Base-by-base conservation (phyloP, 2,888 invertebrate genomes). In the Parnassius apollo region DNA sequence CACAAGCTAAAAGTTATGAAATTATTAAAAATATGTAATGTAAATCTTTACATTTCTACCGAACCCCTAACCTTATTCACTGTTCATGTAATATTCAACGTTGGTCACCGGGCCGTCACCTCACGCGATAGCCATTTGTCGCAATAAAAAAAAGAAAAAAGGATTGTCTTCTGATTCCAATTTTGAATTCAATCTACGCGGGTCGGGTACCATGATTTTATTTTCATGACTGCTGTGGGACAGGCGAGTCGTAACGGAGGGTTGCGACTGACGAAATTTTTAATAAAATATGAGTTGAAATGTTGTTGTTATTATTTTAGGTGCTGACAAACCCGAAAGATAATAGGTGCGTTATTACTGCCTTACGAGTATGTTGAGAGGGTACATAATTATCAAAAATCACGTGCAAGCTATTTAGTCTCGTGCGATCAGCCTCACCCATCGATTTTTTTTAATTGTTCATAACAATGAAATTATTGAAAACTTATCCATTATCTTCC, bases 121-220 rank as follows among this genome's bases (percentile, higher is more conserved):
- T 69, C 70, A 69, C 74, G 67, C 81, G 76, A 81, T 83, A 75
- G 85, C 82, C 80, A 81, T 85, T 83, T 77, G 82, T 80, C 76
- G 80, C 81, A 80, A 86, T 86, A 88, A 89, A 90, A 83, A 83
- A 80, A 78, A 53, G 71, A 77, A 81, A 82, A 86, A 87, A 85
- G 86, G 86, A 87, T 88, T 88, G 88, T 85, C 87, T 86, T 86
- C 81, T 88, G 90, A 88, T 89, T 85, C 87, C 89, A 88, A 88
- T 89, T 90, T 87, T 84, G 87, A 84, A 88, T 88, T 88, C 90
- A 89, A 91, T 91, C 83, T 86, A 78, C 85, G 82, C 83, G 84
- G 85, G 86, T 81, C 79, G 80, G 74, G 78, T 75, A 81, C 84
- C 89, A 91, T 91, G 91, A 91, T 91, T 91, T 91, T 90, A 91